These are phyloP conservation scores for Micronycteris hirsuta DNA, from an alignment of 2,113 vertebrate species.

Conservation along the genomic window DNA sequence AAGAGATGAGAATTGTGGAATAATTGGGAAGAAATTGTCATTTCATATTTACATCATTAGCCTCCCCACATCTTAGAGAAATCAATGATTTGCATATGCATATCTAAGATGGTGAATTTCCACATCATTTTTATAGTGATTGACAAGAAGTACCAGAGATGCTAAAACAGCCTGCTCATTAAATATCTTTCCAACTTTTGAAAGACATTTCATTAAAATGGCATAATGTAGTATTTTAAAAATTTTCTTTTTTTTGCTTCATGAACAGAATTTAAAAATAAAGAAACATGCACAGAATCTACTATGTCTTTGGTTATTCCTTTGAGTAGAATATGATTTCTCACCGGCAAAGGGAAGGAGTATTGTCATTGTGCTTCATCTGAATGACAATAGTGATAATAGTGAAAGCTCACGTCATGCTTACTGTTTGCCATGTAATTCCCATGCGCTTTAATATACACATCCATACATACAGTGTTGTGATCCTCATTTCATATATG, in stretches of 20 bases:
- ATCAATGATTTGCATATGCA: conserved; percentile 17
- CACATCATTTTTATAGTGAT: conserved; percentile 42
- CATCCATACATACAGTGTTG: neutral
- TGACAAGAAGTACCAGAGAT: conserved; percentile 18
- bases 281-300: neutral
- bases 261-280: conserved; percentile 32
- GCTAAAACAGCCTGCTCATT: conserved; percentile 33
- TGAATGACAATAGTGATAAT: neutral
- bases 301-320: neutral
- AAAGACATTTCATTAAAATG: conserved; percentile 47
- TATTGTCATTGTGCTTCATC: neutral
- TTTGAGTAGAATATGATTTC: neutral
- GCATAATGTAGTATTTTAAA: conserved; percentile 30
- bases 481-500: neutral
- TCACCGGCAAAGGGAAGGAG: neutral
- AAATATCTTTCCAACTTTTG: conserved; percentile 16
- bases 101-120: conserved; percentile 32
- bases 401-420: neutral
- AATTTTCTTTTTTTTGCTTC: neutral
- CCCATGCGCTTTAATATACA: neutral
- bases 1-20: neutral
- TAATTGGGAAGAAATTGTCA: conserved; percentile 2
- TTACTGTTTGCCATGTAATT: neutral
- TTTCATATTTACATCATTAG: conserved; percentile 30
- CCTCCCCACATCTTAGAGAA: neutral